Base-by-base conservation (phyloP, 2,888 invertebrate genomes). In the Hypsopygia costalis region DNA sequence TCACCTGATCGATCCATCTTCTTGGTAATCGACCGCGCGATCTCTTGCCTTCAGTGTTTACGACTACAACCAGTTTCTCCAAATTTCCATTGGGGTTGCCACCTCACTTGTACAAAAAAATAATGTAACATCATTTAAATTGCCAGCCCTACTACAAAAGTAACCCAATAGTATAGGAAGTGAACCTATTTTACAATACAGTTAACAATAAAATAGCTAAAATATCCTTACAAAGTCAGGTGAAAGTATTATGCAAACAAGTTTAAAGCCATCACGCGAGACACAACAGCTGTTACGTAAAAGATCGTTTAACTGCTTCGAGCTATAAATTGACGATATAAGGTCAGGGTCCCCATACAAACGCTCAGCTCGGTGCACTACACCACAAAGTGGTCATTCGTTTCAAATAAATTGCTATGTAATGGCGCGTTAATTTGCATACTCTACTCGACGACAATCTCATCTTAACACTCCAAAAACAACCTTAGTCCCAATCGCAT, bases 401-500 rank as follows among this genome's bases (percentile, higher is more conserved):
- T 82, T 86, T 86, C 81, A 88, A 85, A 89, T 89, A 89, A 88
- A 89, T 89, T 87, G 87, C 87, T 81, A 79, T 83, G 85, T 88
- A 89, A 89, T 87, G 78, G 86, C 70, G 70, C 72, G 73, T 77
- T 85, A 79, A 89, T 89, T 89, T 89, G 85, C 89, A 89, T 89
- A 89, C 82, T 80, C 69, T 69, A 72, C 66, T 62, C 68, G 61
- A 63, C 51, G 58, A 55, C 59, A 58, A 58, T 56, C 52, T 46
- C 52, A 47, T 58, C 41, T 52, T 49, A 41, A 43, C 58, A 67
- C 42, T 43, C 64, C 27, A 76, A 76, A 70, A 49, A 50, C 59
- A 64, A 71, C 78, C 69, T 57, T 79, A 63, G 61, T 28, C 40
- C 35, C 20, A 42, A 10, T 3, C 5, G 0, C 1, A 38, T 60